phyloP scores from a whole-genome alignment of 1,140 invertebrate species.

The Euwallacea fornicatus region DNA sequence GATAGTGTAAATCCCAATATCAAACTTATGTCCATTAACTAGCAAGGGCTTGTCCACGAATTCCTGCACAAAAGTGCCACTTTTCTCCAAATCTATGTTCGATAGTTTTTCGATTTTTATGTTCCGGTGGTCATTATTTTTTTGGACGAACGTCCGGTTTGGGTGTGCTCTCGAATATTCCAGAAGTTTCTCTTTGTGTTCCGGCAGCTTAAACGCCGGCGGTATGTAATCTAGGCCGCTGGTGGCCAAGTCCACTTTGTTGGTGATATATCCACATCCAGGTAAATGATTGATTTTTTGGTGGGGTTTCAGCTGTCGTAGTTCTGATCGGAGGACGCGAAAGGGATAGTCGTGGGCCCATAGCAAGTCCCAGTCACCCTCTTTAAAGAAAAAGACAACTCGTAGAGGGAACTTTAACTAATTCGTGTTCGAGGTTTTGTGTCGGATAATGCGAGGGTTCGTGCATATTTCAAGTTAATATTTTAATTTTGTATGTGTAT shows the following conservation, averaged over 20 bases:
- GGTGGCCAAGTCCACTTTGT: conserved; percentile 89
- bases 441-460: no score
- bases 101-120: conserved; percentile 74
- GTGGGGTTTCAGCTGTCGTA: conserved; percentile 67
- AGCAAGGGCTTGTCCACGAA: conserved; percentile 81
- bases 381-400: conserved; percentile 10
- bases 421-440: background rate
- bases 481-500: no score
- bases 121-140: conserved; percentile 89
- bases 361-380: conserved; percentile 79
- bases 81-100: conserved; percentile 71
- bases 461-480: no score
- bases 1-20: conserved; percentile 93
- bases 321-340: conserved; percentile 59
- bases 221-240: conserved; percentile 77
- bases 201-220: conserved; percentile 84
- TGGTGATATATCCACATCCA: conserved; percentile 91
- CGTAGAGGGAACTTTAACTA: background rate
- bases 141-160: conserved; percentile 82
- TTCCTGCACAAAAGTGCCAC: conserved; percentile 88
- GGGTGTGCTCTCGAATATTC: conserved; percentile 70
- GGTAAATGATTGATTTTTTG: conserved; percentile 95
- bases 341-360: conserved; percentile 97
- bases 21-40: conserved; percentile 90
- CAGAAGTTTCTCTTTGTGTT: conserved; percentile 71